Evolutionary conservation across 2,797 vertebrate genomes (phyloP).

Genomic region (Trematomus bernacchii): DNA sequence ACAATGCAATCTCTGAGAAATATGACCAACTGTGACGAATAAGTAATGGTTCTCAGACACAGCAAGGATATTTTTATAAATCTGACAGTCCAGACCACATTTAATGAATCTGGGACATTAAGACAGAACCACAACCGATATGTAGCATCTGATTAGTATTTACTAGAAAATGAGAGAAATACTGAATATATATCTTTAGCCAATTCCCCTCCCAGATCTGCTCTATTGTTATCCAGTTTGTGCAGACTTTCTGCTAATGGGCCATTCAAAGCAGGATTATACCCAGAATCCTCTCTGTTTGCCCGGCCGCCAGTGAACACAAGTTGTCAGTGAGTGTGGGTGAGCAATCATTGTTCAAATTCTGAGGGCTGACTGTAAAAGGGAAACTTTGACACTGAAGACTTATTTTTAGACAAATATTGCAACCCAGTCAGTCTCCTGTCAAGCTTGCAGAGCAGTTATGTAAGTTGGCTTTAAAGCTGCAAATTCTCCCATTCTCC

Average conservation of each 20-base stretch:
- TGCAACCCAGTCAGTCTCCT: too few relatives aligned
- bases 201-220: too few relatives aligned
- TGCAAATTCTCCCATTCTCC: not conserved
- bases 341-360: not conserved
- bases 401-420: not conserved
- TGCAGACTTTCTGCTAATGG: constrained; percentile 12
- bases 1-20: not conserved
- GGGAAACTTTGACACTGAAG: not conserved
- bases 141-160: not conserved
- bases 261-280: constrained; percentile 19
- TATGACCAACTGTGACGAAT: not conserved
- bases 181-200: not conserved
- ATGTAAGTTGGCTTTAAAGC: not conserved
- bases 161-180: not conserved
- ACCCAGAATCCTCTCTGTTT: not conserved
- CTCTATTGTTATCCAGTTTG: not conserved
- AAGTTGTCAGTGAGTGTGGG: not conserved
- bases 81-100: too few relatives aligned
- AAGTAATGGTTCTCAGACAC: too few relatives aligned
- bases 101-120: not conserved
- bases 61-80: too few relatives aligned
- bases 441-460: too few relatives aligned
- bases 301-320: not conserved
- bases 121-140: not conserved
- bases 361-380: not conserved